Evolutionary conservation across 1,140 invertebrate genomes (phyloP).

Genomic region (Zaprionus camerounensis): DNA sequence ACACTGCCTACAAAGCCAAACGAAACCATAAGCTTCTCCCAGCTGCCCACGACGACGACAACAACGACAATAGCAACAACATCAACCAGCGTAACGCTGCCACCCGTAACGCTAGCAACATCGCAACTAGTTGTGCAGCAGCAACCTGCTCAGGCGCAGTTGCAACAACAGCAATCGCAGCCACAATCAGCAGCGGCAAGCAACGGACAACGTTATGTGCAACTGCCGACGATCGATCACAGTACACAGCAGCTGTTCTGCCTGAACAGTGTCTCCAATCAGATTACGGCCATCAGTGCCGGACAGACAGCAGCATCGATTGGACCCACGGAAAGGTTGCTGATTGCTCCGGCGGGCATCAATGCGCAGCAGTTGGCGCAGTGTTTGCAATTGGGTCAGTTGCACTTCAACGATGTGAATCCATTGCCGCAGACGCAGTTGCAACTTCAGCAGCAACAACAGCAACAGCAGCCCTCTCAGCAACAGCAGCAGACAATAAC

Average conservation of each 20-base stretch:
- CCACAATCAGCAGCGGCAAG: slow-evolving; percentile 21
- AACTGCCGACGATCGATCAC: slow-evolving; percentile 80
- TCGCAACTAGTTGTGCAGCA: slow-evolving; percentile 56
- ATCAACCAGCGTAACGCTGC: slow-evolving; percentile 30
- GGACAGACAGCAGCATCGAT: slow-evolving; percentile 79
- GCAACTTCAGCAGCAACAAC: slow-evolving; percentile 36
- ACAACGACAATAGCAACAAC: slow-evolving; percentile 6
- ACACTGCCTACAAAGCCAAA: slow-evolving; percentile 50
- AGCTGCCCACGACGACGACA: slow-evolving; percentile 40
- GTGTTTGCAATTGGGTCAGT: slow-evolving; percentile 79
- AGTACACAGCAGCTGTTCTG: slow-evolving; percentile 81
- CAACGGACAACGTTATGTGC: slow-evolving; percentile 71
- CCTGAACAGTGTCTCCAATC: slow-evolving; percentile 80
- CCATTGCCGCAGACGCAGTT: slow-evolving; percentile 51
- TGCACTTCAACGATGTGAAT: slow-evolving; percentile 83
- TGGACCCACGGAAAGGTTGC: slow-evolving; percentile 76
- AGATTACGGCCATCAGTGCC: slow-evolving; percentile 82
- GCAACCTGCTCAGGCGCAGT: slow-evolving; percentile 48
- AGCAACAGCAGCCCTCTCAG: slow-evolving; percentile 41
- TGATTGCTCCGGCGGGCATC: slow-evolving; percentile 82
- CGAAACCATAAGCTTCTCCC: slow-evolving; percentile 52
- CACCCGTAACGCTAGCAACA: slow-evolving; percentile 21
- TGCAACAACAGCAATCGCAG: slow-evolving; percentile 34
- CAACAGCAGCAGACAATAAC: slow-evolving; percentile 33
- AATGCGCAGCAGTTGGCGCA: slow-evolving; percentile 83